Conservation (phyloP, 2,888 invertebrate genomes). For the Cryptops parisi region DNA sequence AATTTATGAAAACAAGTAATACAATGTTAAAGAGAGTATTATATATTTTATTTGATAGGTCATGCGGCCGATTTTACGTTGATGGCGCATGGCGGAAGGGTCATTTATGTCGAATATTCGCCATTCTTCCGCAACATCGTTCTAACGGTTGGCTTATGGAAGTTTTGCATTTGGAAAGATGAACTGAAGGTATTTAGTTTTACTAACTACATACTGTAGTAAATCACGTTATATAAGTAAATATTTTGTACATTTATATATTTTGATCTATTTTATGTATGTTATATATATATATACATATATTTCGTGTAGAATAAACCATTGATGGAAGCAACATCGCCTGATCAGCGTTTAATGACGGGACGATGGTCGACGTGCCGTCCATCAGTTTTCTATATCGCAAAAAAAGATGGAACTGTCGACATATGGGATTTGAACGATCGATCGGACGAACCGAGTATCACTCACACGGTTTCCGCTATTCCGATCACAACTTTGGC, state of each 20-base stretch:
- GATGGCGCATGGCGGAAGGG: slow-evolving; percentile 49
- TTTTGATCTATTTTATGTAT: background rate
- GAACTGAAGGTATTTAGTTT: background rate
- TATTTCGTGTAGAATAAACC: background rate
- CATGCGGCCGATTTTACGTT: background rate
- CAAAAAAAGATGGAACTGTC: slow-evolving; percentile 54
- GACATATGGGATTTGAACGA: slow-evolving; percentile 68
- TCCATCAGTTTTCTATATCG: slow-evolving; percentile 53
- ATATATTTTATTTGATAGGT: background rate
- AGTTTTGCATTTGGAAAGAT: background rate
- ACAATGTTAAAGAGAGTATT: background rate
- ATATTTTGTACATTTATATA: background rate
- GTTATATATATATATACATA: too few relatives aligned
- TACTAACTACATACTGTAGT: background rate
- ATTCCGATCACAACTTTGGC: slow-evolving; percentile 45
- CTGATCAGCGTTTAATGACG: slow-evolving; percentile 21
- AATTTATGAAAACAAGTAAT: too few relatives aligned
- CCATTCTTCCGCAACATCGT: slow-evolving; percentile 43
- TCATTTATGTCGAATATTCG: slow-evolving; percentile 45
- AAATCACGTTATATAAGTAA: background rate
- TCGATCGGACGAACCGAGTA: slow-evolving; percentile 50
- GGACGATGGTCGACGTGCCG: slow-evolving; percentile 60
- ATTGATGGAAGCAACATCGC: background rate
- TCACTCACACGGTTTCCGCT: slow-evolving; percentile 50
- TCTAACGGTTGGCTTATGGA: background rate